These are phyloP conservation scores for Epizoanthus rinbou DNA, from an alignment of 92 coral and sea anemone genomes.

Conservation along the genomic window DNA sequence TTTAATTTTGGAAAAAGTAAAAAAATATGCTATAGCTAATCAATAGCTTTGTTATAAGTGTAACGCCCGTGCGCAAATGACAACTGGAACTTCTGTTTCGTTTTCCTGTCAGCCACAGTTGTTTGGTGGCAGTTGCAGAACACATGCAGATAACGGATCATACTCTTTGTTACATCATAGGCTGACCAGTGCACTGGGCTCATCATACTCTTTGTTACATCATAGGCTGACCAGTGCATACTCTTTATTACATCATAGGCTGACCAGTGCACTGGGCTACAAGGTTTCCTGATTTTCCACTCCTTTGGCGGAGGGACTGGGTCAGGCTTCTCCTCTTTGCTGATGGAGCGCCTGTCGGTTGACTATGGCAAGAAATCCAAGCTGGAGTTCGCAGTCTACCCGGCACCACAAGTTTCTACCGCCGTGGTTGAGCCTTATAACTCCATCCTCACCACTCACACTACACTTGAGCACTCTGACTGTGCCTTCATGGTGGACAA, in stretches of 20 bases:
- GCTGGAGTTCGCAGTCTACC: conserved; percentile 85
- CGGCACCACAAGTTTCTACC: conserved; percentile 93
- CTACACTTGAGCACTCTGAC: conserved; percentile 90
- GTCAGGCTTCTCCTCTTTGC: conserved; percentile 83
- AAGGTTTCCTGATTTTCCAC: conserved; percentile 84
- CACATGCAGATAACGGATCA: too few relatives aligned
- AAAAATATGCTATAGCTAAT: too few relatives aligned
- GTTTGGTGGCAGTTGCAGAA: too few relatives aligned
- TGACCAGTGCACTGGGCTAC: neutral
- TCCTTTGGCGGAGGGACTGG: conserved; percentile 95
- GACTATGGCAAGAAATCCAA: conserved; percentile 93
- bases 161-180: too few relatives aligned
- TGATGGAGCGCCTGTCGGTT: conserved; percentile 88
- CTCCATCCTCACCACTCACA: conserved; percentile 89
- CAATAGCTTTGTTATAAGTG: too few relatives aligned
- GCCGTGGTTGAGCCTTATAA: conserved; percentile 94
- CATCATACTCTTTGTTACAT: too few relatives aligned
- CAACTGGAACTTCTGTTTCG: too few relatives aligned
- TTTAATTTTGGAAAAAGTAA: too few relatives aligned
- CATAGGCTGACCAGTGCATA: too few relatives aligned
- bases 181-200: too few relatives aligned
- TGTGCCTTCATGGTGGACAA: conserved; percentile 94
- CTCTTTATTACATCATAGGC: too few relatives aligned
- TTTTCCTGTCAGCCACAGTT: neutral
- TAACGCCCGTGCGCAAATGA: too few relatives aligned